A percentile compares a stretch with the other conserved stretches of the same genome.
Evolutionary conservation across 2,113 vertebrate species (phyloP).

Genomic region (Clupea harengus): DNA sequence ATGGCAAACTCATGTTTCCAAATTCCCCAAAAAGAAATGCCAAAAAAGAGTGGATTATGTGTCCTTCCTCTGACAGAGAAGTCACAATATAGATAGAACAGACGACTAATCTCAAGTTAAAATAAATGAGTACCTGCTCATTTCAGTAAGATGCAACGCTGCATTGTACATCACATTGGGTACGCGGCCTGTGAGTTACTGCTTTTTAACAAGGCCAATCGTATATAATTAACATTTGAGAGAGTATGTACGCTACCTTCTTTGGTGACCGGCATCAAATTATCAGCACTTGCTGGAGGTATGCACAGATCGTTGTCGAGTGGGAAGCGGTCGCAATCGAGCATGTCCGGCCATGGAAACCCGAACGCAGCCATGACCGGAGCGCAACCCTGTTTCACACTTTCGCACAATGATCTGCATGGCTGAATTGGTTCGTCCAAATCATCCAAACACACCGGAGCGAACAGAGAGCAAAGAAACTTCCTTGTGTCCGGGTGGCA

Average conservation of each 20-base stretch:
- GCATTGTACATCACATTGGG: not conserved
- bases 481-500: slow-evolving; percentile 96
- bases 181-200: not conserved
- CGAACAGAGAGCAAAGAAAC: slow-evolving; percentile 97
- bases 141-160: not conserved
- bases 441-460: slow-evolving; percentile 92
- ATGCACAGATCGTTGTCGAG: slow-evolving; percentile 95
- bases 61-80: not conserved
- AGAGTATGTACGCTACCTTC: slow-evolving; percentile 74
- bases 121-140: not conserved
- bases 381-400: slow-evolving; percentile 87
- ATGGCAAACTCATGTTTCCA: not conserved
- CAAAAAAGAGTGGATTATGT: not conserved
- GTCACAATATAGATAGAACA: not conserved
- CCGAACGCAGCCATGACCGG: slow-evolving; percentile 97
- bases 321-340: slow-evolving; percentile 90
- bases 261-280: slow-evolving; percentile 77
- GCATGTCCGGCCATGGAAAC: slow-evolving; percentile 96
- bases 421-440: slow-evolving; percentile 93
- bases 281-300: slow-evolving; percentile 82
- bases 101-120: no score
- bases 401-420: slow-evolving; percentile 91
- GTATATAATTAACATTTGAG: not conserved
- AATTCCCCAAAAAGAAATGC: not conserved
- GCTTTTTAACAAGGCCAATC: not conserved